Evolutionary conservation across 2,888 invertebrate genomes (phyloP).

Genomic region (Cerceris rybyensis): DNA sequence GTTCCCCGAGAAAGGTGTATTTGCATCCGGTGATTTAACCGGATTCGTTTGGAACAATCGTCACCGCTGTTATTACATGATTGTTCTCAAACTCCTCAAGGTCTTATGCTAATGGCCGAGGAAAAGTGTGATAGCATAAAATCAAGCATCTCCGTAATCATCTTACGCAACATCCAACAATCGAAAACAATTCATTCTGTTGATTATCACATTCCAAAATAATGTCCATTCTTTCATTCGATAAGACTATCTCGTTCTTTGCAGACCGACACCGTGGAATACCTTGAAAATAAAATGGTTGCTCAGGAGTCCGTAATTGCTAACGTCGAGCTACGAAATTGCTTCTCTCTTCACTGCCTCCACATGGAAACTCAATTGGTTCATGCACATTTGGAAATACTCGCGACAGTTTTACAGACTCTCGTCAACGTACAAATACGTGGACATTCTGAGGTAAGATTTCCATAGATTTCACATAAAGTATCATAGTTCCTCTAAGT

Average conservation of each 20-base stretch:
- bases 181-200: background rate
- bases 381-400: conserved; percentile 84
- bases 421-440: conserved; percentile 84
- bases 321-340: conserved; percentile 85
- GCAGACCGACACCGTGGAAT: conserved; percentile 85
- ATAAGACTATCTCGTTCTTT: conserved; percentile 27
- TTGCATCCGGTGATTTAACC: conserved; percentile 12
- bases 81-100: conserved; percentile 49
- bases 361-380: conserved; percentile 86
- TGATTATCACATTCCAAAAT: conserved; percentile 10
- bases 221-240: background rate
- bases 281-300: conserved; percentile 85
- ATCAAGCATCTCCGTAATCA: conserved; percentile 35
- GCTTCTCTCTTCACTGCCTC: conserved; percentile 85
- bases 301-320: conserved; percentile 86
- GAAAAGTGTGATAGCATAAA: conserved; percentile 38
- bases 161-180: conserved; percentile 23
- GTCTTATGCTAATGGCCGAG: conserved; percentile 30
- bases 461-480: background rate
- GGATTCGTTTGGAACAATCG: conserved; percentile 14
- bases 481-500: background rate
- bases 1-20: background rate
- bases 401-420: conserved; percentile 84
- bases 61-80: conserved; percentile 39
- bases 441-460: conserved; percentile 83